Conservation (phyloP, 2,113 vertebrate species). For the Oxyruncus cristatus region DNA sequence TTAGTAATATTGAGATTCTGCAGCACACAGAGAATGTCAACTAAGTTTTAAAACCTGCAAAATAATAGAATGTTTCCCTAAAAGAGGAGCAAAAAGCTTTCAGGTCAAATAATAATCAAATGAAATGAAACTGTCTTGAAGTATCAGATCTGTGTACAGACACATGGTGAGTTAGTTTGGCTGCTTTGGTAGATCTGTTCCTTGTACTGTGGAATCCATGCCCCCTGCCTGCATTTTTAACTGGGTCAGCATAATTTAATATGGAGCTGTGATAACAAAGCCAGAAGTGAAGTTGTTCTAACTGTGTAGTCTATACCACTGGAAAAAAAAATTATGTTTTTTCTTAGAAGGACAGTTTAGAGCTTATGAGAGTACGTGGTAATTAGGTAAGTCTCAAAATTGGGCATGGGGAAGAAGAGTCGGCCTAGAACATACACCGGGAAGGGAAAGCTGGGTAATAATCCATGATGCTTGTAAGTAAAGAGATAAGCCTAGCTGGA, state of each 20-base stretch:
- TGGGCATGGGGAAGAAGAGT: neutral
- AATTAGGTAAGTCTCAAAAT: neutral
- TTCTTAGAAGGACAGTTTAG: neutral
- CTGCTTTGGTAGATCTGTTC: neutral
- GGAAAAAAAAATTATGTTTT: neutral
- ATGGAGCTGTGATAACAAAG: neutral
- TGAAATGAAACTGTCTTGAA: neutral
- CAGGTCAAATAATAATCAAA: neutral
- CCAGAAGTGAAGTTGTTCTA: neutral
- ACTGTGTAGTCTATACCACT: neutral
- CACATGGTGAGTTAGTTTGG: neutral
- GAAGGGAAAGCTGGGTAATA: neutral
- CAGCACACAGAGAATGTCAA: neutral
- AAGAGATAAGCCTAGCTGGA: neutral
- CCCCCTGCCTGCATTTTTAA: neutral
- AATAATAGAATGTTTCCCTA: neutral
- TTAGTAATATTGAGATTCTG: neutral
- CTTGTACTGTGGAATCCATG: neutral
- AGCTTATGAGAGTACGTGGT: neutral
- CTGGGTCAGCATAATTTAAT: slow-evolving; percentile 24
- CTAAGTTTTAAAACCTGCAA: neutral
- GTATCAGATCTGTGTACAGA: neutral
- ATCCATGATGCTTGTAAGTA: neutral
- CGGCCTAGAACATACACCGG: neutral
- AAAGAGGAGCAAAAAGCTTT: neutral